Evolutionary conservation across 1,140 invertebrate genomes (phyloP).

Genomic region (Tetramorium alpestre): DNA sequence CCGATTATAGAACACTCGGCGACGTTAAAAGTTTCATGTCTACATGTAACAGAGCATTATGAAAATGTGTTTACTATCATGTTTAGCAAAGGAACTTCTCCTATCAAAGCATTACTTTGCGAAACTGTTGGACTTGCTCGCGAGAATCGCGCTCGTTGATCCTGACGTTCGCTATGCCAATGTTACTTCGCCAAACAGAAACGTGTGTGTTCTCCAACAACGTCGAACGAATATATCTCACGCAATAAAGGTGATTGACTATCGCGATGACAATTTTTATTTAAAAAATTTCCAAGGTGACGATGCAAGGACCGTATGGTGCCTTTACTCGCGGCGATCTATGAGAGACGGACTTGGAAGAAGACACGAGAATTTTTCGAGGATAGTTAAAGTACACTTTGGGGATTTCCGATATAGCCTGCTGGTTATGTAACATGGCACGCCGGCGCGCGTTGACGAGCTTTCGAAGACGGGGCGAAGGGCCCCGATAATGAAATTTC

Average conservation of each 20-base stretch:
- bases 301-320: slow-evolving; percentile 15
- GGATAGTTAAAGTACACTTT: slow-evolving; percentile 40
- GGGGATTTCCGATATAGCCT: slow-evolving; percentile 24
- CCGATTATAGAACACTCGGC: not conserved
- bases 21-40: slow-evolving; percentile 9
- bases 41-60: not conserved
- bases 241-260: not conserved
- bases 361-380: slow-evolving; percentile 39
- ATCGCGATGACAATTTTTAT: not conserved
- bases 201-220: not conserved
- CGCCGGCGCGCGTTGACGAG: slow-evolving; percentile 26
- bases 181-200: not conserved
- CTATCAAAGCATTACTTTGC: not conserved
- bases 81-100: not conserved
- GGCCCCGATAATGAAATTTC: slow-evolving; percentile 50
- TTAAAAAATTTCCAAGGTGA: not conserved
- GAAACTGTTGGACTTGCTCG: not conserved
- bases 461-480: slow-evolving; percentile 23
- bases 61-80: not conserved
- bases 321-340: slow-evolving; percentile 7
- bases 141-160: not conserved
- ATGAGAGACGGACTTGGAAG: slow-evolving; percentile 9
- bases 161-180: not conserved
- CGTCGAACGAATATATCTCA: not conserved
- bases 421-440: slow-evolving; percentile 33